A percentile compares a stretch with the other conserved stretches of the same genome.
phyloP scores from a whole-genome alignment of 2,797 vertebrate species.

The Champsocephalus esox region DNA sequence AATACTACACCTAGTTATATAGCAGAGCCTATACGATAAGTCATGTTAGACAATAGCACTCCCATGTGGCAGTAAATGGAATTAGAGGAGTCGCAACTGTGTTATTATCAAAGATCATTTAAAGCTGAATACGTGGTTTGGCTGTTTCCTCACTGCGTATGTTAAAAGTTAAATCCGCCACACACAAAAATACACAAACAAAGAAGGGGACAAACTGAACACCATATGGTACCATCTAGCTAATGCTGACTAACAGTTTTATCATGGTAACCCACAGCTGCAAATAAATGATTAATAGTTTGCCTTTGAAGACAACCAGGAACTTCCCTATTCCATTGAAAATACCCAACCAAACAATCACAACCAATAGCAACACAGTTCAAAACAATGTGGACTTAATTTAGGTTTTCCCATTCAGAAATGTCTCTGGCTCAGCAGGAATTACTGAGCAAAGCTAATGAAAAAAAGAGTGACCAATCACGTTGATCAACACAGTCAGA shows the following conservation, averaged over 20 bases:
- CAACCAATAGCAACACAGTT: conserved; percentile 31
- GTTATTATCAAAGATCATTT: conserved; percentile 18
- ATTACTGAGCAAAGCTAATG: conserved; percentile 25
- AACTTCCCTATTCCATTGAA: conserved; percentile 42
- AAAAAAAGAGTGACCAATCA: conserved; percentile 7
- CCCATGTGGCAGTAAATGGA: conserved; percentile 62
- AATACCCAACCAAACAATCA: conserved; percentile 59
- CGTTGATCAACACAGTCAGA: conserved; percentile 6
- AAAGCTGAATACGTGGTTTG: conserved; percentile 39
- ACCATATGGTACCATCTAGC: conserved; percentile 55
- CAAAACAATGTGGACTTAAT: conserved; percentile 50
- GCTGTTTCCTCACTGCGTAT: conserved; percentile 34
- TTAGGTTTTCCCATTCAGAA: conserved; percentile 51
- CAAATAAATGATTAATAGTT: conserved; percentile 57
- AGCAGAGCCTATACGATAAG: neutral
- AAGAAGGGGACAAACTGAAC: conserved; percentile 28
- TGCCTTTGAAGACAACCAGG: conserved; percentile 60
- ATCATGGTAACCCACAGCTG: conserved; percentile 61
- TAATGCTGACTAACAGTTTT: conserved; percentile 57
- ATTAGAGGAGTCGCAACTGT: conserved; percentile 18
- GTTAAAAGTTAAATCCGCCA: conserved; percentile 40
- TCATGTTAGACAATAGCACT: conserved; percentile 66
- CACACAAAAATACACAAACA: conserved; percentile 55
- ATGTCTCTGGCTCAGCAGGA: conserved; percentile 23
- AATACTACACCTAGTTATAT: neutral